These are phyloP conservation scores for Penaeus chinensis DNA, from an alignment of 1,140 invertebrate species.

Conservation along the genomic window DNA sequence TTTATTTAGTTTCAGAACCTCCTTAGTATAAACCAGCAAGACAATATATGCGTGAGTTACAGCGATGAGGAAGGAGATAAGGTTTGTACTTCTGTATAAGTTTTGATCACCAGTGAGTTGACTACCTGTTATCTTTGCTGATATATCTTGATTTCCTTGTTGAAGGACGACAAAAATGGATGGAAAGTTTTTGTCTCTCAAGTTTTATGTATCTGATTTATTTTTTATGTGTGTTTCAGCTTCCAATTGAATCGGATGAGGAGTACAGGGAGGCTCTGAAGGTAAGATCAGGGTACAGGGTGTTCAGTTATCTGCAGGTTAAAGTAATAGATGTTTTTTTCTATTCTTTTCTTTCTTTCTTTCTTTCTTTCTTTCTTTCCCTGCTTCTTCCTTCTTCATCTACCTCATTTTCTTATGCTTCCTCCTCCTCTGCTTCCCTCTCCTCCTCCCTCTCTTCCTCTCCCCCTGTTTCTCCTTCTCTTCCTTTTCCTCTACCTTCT, in stretches of 20 bases:
- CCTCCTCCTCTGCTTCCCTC: too few relatives aligned
- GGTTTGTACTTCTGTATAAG: background rate
- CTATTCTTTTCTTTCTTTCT: background rate
- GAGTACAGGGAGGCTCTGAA: slow-evolving; percentile 55
- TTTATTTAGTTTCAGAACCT: slow-evolving; percentile 49
- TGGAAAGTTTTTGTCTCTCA: too few relatives aligned
- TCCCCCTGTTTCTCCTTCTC: too few relatives aligned
- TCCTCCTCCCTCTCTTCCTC: too few relatives aligned
- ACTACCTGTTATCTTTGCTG: background rate
- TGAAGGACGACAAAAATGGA: background rate
- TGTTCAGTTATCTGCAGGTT: too few relatives aligned
- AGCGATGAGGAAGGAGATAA: slow-evolving; percentile 58
- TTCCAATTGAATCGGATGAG: slow-evolving; percentile 52
- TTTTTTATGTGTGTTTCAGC: slow-evolving; percentile 28
- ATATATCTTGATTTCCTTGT: background rate
- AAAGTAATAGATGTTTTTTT: too few relatives aligned
- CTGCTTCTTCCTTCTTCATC: background rate
- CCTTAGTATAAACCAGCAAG: slow-evolving; percentile 49
- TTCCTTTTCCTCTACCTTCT: too few relatives aligned
- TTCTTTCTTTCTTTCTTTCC: background rate
- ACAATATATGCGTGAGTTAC: slow-evolving; percentile 55
- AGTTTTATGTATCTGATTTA: background rate
- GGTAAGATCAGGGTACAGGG: background rate
- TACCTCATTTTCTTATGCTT: too few relatives aligned
- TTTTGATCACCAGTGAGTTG: too few relatives aligned